These are phyloP conservation scores for Eurypyga helias DNA, from an alignment of 2,113 vertebrate genomes.

Conservation along the genomic window DNA sequence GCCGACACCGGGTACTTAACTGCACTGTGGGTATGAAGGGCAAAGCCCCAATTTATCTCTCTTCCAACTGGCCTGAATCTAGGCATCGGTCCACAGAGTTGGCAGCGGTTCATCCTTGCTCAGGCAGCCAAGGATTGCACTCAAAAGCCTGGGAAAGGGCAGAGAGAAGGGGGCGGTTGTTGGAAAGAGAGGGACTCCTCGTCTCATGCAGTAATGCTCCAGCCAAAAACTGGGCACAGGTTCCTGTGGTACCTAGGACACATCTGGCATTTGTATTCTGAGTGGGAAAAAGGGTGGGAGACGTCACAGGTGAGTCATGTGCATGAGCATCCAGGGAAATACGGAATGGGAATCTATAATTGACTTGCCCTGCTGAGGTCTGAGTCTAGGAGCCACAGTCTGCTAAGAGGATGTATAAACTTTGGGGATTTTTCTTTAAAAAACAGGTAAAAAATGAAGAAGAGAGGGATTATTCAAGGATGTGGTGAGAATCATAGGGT, in stretches of 20 bases:
- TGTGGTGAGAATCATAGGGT: accelerated
- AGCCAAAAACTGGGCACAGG: background rate
- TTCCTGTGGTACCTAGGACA: accelerated
- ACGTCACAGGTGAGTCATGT: background rate
- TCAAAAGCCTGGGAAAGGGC: background rate
- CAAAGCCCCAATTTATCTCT: background rate
- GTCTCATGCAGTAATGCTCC: background rate
- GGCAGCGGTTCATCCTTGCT: background rate
- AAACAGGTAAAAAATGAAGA: accelerated
- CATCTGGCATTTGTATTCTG: background rate
- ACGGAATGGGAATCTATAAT: accelerated
- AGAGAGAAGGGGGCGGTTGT: background rate
- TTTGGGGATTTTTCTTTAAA: background rate
- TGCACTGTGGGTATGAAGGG: background rate
- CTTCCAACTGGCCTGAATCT: background rate
- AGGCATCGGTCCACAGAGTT: background rate
- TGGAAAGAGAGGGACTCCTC: background rate
- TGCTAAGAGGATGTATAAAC: background rate
- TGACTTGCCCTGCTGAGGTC: background rate
- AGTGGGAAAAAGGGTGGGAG: too few species aligned
- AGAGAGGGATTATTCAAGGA: background rate
- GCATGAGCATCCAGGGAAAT: background rate
- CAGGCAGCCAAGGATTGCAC: background rate
- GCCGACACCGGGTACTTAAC: background rate
- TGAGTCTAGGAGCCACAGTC: background rate